Evolutionary conservation across 2,888 invertebrate genomes (phyloP), one percentile per base, ranked within the genome.

Genomic region (Ormyrus rosae): DNA sequence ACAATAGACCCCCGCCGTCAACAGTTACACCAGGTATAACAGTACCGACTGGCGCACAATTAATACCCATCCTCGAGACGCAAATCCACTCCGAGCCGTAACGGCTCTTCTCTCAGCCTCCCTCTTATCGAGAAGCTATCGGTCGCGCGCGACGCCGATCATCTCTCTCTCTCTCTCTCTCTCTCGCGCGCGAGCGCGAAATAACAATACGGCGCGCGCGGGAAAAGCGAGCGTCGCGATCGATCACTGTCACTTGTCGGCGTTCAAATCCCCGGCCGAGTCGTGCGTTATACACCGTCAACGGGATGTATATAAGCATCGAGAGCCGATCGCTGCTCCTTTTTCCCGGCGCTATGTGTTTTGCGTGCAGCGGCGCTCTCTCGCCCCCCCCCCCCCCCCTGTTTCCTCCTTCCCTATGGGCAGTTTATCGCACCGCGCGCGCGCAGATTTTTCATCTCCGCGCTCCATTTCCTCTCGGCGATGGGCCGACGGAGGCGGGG

Each of bases 251-350:
- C 78, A 75, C 13, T 9, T 19, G 48, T 34, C 53, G 70, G 80
- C 80, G 71, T 80, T 80, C 71, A 80, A 80, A 80, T 80, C 70
- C 13, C 73, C 68, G 50, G 9, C 1, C 13, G 50, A 60, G 60
- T 4, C 2, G 34, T 34, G 34, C 34, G 34, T 19, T 34, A 4
- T 34, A 34, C 6, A 46, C 10, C 10, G 11, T 34, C 11, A 65
- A 48, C 58, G 48, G 55, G 50, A 67, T 34, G 34, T 4, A 4
- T 34, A 34, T 67, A 60, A 74, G 13, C 11, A 51, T 53, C 53
- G 34, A 11, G 11, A 58, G 69, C 50, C 13, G 48, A 10, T 71
- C 50, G 19, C 34, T 69, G 61, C 10, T 56, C 46, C 13, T 70
- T 9, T 34, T 45, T 34, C 46, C 11, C 13, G 51, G 9, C 45